Evolutionary conservation across 2,113 vertebrate species (phyloP), one percentile per base, ranked within the genome.

Genomic region (Cyprinodon variegatus): DNA sequence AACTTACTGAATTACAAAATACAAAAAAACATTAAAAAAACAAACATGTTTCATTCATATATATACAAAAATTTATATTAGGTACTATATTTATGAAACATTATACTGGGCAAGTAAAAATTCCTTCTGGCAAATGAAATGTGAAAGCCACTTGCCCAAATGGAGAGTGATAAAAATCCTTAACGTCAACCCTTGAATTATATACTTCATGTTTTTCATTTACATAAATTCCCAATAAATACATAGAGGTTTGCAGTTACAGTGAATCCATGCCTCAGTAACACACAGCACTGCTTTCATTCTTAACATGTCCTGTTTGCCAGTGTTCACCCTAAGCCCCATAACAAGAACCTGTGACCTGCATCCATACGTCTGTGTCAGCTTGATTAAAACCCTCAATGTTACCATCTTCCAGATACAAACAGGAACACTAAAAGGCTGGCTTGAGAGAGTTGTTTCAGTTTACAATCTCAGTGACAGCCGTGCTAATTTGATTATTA

Each of bases 401-500:
- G 50, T n/a, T 14, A 57, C n/a, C 50, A 57, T 4, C 50, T 57
- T 57, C 20, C 50, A 9, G 50, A 57, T 57, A 38, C 4, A 38
- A 15, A 37, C 36, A 13, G 13, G 17, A 62, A 62, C 36, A 22
- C 50, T n/a, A n/a, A 53, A 53, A 57, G 17, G n/a, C 75, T 50
- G 68, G 29, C 60, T 14, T 80, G 50, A 75, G 17, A 80, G 61
- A 79, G 61, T 38, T 0, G n/a, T 76, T 67, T 78, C 3, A 71
- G 38, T 82, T 62, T 6, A 60, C 46, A 69, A 41, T 63, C 43
- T n/a, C 41, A 61, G 36, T 61, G 60, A 38, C 67, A 48, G 43
- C 10, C 2, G 45, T 75, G 53, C 39, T 46, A 68, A 60, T 81
- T 69, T 65, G 41, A 82, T 85, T 50, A 81, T 74, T 63, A 71